Evolutionary conservation across 2,113 vertebrate genomes (phyloP), one percentile per base, ranked within the genome.

Genomic region (Mesocricetus auratus): DNA sequence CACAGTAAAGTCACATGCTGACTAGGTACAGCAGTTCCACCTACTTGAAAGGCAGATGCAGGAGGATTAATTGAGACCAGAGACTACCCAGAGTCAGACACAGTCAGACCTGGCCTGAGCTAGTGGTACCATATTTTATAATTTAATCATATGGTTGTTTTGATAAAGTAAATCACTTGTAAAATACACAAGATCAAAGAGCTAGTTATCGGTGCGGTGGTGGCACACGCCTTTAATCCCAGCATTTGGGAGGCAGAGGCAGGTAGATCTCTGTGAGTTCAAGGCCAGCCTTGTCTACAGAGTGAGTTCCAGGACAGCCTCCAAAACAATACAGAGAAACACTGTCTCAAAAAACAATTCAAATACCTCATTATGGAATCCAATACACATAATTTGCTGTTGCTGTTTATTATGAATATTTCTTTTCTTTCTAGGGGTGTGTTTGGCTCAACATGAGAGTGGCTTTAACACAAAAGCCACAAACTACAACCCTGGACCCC

Each of bases 381-480:
- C 4, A 45, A 9, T 68, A 15, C 47, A 75, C 45, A 17, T 86
- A 53, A 73, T 33, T 56, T 74, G 6, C 13, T 66, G 8, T 88
- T 89, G 69, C 24, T 87, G 15, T 62, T 94, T 56, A 31, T 66
- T 77, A 33, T 93, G 81, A 86, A 73, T 86, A 47, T 53, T 36
- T 0, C 50, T 69, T 60, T 47, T 47, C 47, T 60, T 91, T 93
- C 78, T 94, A 98, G 98, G 98, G 98, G 39, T 99, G 33, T 99
- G 98, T 42, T 71, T 98, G 73, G 69, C 97, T 58, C 82, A 8
- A n/a, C 97, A 95, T 60, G 98, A 98, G 96, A 98, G 98, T 16
- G 0, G 0, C 73, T 98, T 96, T 56, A 97, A 98, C 93, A 98
- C 98, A 1, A 0, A 0, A 9, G 97, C 96, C 33, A 98, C 2